Evolutionary conservation across 2,797 vertebrate species (phyloP), one percentile per base, ranked within the genome.

Genomic region (Natrix natrix): DNA sequence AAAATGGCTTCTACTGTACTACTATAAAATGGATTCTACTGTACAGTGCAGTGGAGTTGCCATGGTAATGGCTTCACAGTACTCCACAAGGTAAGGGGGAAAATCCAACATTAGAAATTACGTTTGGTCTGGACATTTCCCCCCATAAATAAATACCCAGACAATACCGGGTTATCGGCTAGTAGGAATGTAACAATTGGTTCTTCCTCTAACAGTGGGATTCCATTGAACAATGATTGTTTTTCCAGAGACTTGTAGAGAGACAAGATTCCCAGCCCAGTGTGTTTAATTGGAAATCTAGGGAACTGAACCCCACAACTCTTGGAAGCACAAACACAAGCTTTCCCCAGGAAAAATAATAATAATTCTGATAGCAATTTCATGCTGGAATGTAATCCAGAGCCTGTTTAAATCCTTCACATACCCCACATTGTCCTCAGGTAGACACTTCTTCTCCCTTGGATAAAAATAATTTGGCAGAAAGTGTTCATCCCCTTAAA

Each of bases 351-450:
- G 14, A 66, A 92, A 3, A 10, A 7, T 13, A 69, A 32, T 28
- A 63, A 16, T 7, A 69, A 60, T 43, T 16, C 26, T 54, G 22
- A 10, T 32, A 37, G 74, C 74, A 86, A 95, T 93, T 96, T 96
- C 95, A 96, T 96, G 93, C 96, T 95, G 96, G 92, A 94, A 74
- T n/a, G 89, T 4, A 48, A 0, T 66, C 59, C 17, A 74, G 54
- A 69, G 5, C 74, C 4, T 92, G 95, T 94, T 96, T 92, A 94
- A 95, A 94, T 93, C 94, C 93, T 95, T 92, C 93, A 86, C 90
- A 4, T 5, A 2, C 1, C 52, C 26, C 28, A 48, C 17, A 32
- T 60, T n/a, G 26, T 90, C 52, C 88, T 94, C 87, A 90, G 91
- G 0, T 0, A 93, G 83, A 89, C 22, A 22, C 87, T 48, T 92